These are phyloP conservation scores for Pelvicachromis taeniatus DNA, from an alignment of 2,113 vertebrate species.

Conservation along the genomic window DNA sequence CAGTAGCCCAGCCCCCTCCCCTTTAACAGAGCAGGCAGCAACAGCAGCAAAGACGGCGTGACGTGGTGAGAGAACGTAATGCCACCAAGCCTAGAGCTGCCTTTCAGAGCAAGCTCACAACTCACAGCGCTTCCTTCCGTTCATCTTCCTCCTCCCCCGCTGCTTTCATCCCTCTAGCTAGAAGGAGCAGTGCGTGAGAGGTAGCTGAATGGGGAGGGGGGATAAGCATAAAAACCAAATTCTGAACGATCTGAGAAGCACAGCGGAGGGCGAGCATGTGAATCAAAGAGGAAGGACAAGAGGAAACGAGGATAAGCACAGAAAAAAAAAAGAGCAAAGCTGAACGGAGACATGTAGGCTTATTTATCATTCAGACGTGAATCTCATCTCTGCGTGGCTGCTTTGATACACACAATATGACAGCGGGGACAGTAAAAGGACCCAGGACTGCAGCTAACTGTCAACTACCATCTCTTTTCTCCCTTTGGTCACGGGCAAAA, in stretches of 20 bases:
- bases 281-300: neutral
- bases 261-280: neutral
- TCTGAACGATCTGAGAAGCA: neutral
- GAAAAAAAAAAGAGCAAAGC: neutral
- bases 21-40: conserved; percentile 40
- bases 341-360: neutral
- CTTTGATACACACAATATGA: neutral
- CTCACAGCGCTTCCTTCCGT: neutral
- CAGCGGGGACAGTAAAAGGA: neutral
- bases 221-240: neutral
- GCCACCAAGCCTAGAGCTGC: conserved; percentile 38
- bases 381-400: neutral
- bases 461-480: neutral
- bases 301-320: neutral
- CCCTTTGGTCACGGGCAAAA: neutral
- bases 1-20: conserved; percentile 40
- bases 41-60: conserved; percentile 49
- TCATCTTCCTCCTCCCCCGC: conserved; percentile 29
- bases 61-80: conserved; percentile 34
- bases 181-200: neutral
- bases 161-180: neutral
- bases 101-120: conserved; percentile 8
- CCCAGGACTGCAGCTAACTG: neutral
- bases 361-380: neutral
- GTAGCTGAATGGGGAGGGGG: neutral